Base-by-base conservation (phyloP, 2,113 vertebrate species). In the Gymnarchus niloticus region DNA sequence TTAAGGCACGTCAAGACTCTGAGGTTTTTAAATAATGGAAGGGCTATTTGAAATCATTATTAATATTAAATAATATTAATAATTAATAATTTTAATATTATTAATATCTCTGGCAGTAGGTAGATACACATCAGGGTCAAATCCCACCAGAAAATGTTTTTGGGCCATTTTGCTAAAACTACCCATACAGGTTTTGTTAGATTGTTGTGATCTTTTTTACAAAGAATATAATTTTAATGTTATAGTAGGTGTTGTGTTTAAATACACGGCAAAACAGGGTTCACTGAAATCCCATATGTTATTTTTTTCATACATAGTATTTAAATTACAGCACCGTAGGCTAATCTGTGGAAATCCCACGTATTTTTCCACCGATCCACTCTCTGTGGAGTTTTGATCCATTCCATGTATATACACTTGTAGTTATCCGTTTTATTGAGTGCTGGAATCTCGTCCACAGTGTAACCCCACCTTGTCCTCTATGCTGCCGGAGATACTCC, bases 151-250 rank as follows among this genome's bases (percentile, higher is more conserved):
- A 37, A 33, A 21, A 73, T 73, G 33, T 41, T 33, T 37, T 21
- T 17, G 14, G 65, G 3, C 33, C 65, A 6, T 73, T 73, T 41
- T 19, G 33, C 33, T 19, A 33, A 0, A 73, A 69, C 61, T 33
- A 37, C 14, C 33, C 65, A 41, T 19, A 19, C 33, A 73, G 5
- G 65, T 73, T 73, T 41, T 41, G 65, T 37, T 37, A 41, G 65
- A 73, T 73, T 81, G 44, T 81, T 51, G 77, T 48, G 77, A 81
- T 49, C 41, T 12, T n/a, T 81, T 81, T 81, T 51, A 25, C 25
- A 12, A 51, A 81, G 12, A 81, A n/a, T 51, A 81, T n/a, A 21
- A 81, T 28, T 51, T 81, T 51, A 81, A 81, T 81, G 77, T 49
- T 12, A 48, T 12, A 51, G 23, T 81, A 81, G 46, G 23, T 81